Evolutionary conservation across 2,797 vertebrate genomes (phyloP).

Genomic region (Sphenopsis melanotis): DNA sequence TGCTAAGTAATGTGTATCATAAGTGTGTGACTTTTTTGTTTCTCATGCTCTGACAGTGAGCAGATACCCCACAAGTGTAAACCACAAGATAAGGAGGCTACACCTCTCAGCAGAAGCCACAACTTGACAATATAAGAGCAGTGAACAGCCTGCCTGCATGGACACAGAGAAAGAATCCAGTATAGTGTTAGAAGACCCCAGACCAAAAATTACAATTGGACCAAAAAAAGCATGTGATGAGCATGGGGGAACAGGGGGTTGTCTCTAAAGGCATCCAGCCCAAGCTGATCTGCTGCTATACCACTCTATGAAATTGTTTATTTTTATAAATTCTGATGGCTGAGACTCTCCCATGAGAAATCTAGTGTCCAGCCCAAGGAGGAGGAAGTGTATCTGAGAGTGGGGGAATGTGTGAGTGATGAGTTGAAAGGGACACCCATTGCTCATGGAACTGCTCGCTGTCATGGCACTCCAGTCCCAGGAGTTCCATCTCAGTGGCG

Average conservation of each 20-base stretch:
- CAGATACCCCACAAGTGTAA: not conserved
- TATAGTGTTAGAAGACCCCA: not conserved
- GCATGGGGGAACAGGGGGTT: accelerated
- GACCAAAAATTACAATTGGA: not conserved
- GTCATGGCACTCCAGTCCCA: not conserved
- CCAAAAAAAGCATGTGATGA: not conserved
- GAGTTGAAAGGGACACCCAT: not conserved
- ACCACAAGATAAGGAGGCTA: not conserved
- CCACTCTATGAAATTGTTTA: not conserved
- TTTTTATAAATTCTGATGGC: not conserved
- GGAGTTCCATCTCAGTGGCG: not conserved
- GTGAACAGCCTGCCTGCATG: not conserved
- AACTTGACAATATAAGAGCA: not conserved
- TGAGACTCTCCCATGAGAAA: not conserved
- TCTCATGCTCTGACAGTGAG: not conserved
- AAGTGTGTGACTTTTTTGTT: not conserved
- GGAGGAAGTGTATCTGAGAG: not conserved
- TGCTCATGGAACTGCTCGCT: not conserved
- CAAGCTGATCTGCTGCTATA: not conserved
- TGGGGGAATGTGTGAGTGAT: accelerated
- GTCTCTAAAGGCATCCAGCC: not conserved
- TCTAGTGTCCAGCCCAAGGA: not conserved
- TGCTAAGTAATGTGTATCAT: not conserved
- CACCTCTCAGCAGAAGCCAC: not conserved
- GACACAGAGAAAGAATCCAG: not conserved